A percentile compares a stretch with the other conserved stretches of the same genome.
Evolutionary conservation across 1,140 invertebrate species (phyloP).

Genomic region (Drosophila chauvacae): DNA sequence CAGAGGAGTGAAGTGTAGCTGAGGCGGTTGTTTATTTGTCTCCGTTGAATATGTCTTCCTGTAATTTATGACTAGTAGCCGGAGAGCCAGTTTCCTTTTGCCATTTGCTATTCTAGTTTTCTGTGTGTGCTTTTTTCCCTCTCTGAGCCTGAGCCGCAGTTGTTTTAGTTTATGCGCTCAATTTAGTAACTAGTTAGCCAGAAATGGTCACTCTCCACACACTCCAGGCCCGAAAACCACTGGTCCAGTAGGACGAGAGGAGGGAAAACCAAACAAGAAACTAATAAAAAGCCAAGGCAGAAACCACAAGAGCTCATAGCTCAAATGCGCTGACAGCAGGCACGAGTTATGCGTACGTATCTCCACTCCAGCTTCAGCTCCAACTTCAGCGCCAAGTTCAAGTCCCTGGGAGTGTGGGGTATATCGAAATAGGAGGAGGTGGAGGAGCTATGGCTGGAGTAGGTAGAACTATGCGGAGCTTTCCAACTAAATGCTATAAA

Average conservation of each 20-base stretch:
- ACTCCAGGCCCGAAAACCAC: slow-evolving; percentile 58
- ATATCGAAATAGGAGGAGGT: neutral
- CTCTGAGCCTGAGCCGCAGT: slow-evolving; percentile 36
- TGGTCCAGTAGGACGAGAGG: slow-evolving; percentile 13
- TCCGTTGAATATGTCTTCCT: slow-evolving; percentile 56
- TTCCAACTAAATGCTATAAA: slow-evolving; percentile 83
- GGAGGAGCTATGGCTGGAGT: slow-evolving; percentile 11
- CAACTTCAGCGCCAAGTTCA: slow-evolving; percentile 1
- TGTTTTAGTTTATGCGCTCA: slow-evolving; percentile 82
- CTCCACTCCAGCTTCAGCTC: slow-evolving; percentile 17
- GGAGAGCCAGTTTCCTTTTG: slow-evolving; percentile 50
- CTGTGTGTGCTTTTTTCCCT: slow-evolving; percentile 7
- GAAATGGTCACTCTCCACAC: slow-evolving; percentile 51
- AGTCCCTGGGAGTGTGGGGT: neutral
- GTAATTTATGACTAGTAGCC: slow-evolving; percentile 69
- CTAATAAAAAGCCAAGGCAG: slow-evolving; percentile 79
- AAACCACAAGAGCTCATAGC: slow-evolving; percentile 81
- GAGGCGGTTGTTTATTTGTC: slow-evolving; percentile 52
- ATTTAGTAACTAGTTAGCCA: slow-evolving; percentile 81
- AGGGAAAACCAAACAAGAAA: slow-evolving; percentile 68
- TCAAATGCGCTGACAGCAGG: slow-evolving; percentile 81
- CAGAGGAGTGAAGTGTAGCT: neutral
- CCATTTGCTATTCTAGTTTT: slow-evolving; percentile 32
- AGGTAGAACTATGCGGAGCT: slow-evolving; percentile 75
- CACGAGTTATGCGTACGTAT: slow-evolving; percentile 78